Evolutionary conservation across 2,797 vertebrate species (phyloP).

Genomic region (Myotis pilosus): DNA sequence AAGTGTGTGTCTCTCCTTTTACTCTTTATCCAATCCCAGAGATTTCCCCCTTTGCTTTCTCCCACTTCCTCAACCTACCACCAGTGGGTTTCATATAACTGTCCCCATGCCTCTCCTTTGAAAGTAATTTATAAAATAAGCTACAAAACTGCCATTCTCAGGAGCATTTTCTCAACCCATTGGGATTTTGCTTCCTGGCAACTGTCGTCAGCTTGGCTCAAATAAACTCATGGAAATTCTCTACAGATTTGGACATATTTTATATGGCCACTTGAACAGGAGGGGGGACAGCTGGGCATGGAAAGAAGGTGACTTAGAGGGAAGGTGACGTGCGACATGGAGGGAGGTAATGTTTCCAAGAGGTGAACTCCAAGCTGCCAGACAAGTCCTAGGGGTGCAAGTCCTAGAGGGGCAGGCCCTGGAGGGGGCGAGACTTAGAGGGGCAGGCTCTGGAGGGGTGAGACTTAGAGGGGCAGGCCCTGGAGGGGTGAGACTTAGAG

Average conservation of each 20-base stretch:
- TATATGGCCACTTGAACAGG: not conserved
- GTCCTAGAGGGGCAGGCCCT: too few relatives aligned
- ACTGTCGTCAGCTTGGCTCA: not conserved
- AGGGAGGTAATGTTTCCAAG: not conserved
- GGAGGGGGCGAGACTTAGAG: too few relatives aligned
- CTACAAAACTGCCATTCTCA: not conserved
- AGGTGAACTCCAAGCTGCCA: not conserved
- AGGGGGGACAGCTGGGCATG: accelerated
- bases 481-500: too few relatives aligned
- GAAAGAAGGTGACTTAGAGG: not conserved
- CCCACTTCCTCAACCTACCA: not conserved
- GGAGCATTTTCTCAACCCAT: not conserved
- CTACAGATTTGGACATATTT: not conserved
- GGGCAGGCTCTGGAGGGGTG: too few relatives aligned
- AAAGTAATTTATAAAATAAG: not conserved
- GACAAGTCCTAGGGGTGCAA: not conserved
- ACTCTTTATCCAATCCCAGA: not conserved
- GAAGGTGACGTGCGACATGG: not conserved
- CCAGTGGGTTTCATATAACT: not conserved
- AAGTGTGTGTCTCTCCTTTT: not conserved
- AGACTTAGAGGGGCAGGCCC: too few relatives aligned
- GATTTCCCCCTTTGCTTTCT: not conserved
- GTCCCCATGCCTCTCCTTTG: not conserved
- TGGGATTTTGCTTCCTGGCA: not conserved
- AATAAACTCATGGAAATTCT: not conserved